Conservation (phyloP, 2,113 vertebrate species). For the Pangasianodon hypophthalmus region DNA sequence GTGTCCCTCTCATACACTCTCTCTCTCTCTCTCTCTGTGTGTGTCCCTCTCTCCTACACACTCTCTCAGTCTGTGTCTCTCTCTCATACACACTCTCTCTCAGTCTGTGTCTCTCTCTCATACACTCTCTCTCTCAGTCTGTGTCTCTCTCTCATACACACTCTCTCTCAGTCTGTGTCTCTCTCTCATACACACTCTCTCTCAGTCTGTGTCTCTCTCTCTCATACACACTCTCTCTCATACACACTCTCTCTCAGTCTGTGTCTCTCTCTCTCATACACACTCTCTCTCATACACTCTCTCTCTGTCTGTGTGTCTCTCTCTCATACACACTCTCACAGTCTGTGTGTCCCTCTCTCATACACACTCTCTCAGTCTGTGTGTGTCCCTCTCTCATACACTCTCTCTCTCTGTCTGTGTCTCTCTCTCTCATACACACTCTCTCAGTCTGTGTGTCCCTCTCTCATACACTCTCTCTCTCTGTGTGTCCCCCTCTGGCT, state of each 20-base stretch:
- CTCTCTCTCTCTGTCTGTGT: not conserved
- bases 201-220: not conserved
- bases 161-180: not conserved
- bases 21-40: not conserved
- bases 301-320: not conserved
- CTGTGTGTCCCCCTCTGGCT: accelerated
- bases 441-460: not conserved
- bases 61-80: not conserved
- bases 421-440: not conserved
- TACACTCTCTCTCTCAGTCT: too few species aligned
- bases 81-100: not conserved
- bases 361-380: not conserved
- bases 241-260: not conserved
- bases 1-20: not conserved
- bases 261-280: not conserved
- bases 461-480: not conserved
- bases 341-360: too few species aligned
- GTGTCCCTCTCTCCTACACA: not conserved
- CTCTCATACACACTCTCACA: not conserved
- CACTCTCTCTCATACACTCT: not conserved
- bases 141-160: not conserved
- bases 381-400: not conserved
- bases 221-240: not conserved
- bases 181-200: not conserved
- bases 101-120: not conserved